Percentiles rank a stretch among this genome's conserved stretches.
These are phyloP conservation scores for Etheostoma perlongum DNA, from an alignment of 2,797 vertebrate species.

Conservation along the genomic window DNA sequence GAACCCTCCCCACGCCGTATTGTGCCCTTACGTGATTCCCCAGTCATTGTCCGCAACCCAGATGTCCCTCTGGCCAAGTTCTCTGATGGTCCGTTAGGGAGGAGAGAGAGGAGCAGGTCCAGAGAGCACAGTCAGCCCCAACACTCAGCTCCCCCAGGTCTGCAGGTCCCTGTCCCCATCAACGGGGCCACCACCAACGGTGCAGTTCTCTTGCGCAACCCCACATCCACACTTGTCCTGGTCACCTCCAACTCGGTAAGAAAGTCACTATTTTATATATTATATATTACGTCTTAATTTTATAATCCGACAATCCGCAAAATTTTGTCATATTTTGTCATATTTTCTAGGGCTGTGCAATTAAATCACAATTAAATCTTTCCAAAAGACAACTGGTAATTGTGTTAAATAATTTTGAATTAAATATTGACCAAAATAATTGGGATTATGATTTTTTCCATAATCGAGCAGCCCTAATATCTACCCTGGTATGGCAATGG, in stretches of 20 bases:
- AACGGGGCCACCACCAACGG: conserved; percentile 87
- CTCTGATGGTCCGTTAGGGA: conserved; percentile 78
- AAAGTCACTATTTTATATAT: too few relatives aligned
- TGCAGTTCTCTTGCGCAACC: conserved; percentile 82
- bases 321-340: too few relatives aligned
- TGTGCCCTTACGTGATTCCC: conserved; percentile 91
- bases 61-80: conserved; percentile 90
- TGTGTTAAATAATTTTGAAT: too few relatives aligned
- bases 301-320: too few relatives aligned
- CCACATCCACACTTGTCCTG: conserved; percentile 83
- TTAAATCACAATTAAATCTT: too few relatives aligned
- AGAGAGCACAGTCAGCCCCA: conserved; percentile 81
- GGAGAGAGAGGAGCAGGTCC: conserved; percentile 77
- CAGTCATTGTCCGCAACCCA: conserved; percentile 93
- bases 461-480: neutral
- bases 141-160: conserved; percentile 73
- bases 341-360: too few relatives aligned
- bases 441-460: too few relatives aligned
- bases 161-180: conserved; percentile 89
- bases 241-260: conserved; percentile 84
- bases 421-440: too few relatives aligned
- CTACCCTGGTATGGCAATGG: too few relatives aligned
- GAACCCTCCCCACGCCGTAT: conserved; percentile 91
- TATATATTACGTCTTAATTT: too few relatives aligned
- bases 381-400: too few relatives aligned